phyloP scores from a whole-genome alignment of 2,113 vertebrate genomes.

The Oophaga pumilio region DNA sequence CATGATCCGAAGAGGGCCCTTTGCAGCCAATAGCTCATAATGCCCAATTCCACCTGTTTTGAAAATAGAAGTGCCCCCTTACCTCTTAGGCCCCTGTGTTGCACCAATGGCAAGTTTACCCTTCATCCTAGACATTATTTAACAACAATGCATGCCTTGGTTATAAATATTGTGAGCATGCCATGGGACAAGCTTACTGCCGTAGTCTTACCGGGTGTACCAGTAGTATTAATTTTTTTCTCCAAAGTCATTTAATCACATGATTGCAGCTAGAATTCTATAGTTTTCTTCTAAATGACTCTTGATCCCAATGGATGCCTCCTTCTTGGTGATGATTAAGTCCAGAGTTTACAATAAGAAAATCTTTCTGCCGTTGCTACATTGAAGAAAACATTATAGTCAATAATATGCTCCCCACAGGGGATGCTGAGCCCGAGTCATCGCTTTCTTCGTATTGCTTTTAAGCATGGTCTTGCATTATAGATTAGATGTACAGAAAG shows the following conservation, averaged over 20 bases:
- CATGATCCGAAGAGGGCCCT: no score
- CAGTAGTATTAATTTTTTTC: no score
- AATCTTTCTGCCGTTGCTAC: background rate
- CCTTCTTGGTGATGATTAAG: background rate
- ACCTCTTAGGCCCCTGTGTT: no score
- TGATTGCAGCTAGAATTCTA: background rate
- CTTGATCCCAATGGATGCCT: background rate
- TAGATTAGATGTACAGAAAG: background rate
- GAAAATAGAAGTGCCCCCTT: no score
- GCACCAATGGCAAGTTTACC: no score
- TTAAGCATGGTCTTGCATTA: conserved; percentile 7
- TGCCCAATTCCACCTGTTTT: no score
- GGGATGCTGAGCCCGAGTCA: conserved; percentile 5
- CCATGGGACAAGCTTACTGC: no score
- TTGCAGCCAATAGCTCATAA: no score
- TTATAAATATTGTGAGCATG: no score
- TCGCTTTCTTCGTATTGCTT: background rate
- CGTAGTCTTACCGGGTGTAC: no score
- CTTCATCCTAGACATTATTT: no score
- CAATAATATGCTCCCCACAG: conserved; percentile 1
- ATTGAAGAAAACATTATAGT: background rate
- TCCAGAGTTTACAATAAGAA: background rate
- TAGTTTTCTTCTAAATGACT: background rate
- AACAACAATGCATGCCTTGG: no score
- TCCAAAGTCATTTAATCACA: background rate